Base-by-base conservation (phyloP, 1,140 invertebrate genomes). In the Nasonia longicornis region DNA sequence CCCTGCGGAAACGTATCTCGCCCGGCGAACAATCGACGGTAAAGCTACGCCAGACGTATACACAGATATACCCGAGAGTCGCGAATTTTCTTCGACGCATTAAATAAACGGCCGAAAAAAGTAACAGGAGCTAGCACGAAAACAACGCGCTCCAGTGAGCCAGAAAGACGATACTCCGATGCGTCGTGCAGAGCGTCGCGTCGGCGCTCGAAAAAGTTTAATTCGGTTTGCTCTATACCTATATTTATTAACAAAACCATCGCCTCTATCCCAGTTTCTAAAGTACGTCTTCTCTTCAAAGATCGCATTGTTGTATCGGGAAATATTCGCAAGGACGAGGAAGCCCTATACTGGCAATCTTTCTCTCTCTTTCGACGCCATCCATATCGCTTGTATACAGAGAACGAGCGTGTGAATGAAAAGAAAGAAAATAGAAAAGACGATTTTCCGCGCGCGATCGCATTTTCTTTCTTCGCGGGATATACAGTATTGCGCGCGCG, bases 121-220 rank as follows among this genome's bases (percentile, higher is more conserved):
- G 3, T 26, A 29, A 42, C 10, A 67, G 16, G 11, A 16, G 22
- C 2, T 35, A 12, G 11, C 22, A 6, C 26, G 8, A 58, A 58
- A 67, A 67, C 10, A 67, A 67, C 29, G 66, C 66, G 66, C 66
- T 67, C 71, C 75, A 20, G 6, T 73, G 76, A 71, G 64, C 38
- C 58, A 66, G 83, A 79, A 81, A 81, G 16, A 2, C 35, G 52
- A 75, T 81, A 29, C 73, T 81, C 52, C 52, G 20, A 0, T n/a
- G 16, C 3, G 52, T n/a, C 16, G 14, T 2, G 1, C 26, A 26
- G 26, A 52, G 3, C 22, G 22, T 22, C 22, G 22, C 22, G 22
- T 22, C 22, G 22, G 52, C 52, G 20, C n/a, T 58, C 7, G 52
- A 58, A 20, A 58, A n/a, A 16, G 16, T 58, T 58, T 6, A n/a